phyloP scores from a whole-genome alignment of 2,888 invertebrate species.

The Hypomecis atomaria region DNA sequence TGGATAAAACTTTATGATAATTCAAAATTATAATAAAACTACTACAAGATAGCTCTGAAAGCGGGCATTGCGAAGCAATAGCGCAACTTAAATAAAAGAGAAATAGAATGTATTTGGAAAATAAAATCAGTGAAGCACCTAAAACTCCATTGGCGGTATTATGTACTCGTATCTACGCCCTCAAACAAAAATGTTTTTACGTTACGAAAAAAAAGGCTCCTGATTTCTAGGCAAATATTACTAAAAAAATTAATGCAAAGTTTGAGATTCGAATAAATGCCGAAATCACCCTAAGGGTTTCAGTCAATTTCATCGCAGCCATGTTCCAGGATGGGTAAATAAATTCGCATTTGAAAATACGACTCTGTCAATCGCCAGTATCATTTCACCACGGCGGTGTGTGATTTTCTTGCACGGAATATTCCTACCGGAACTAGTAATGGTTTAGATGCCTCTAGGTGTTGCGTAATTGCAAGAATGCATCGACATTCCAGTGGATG shows the following conservation, averaged over 20 bases:
- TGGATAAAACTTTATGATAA: slow-evolving; percentile 37
- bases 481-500: slow-evolving; percentile 57
- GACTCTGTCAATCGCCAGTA: background rate
- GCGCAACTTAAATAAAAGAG: no score
- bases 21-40: background rate
- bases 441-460: slow-evolving; percentile 50
- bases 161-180: no score
- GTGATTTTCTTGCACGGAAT: slow-evolving; percentile 19
- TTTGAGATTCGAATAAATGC: no score
- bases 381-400: background rate
- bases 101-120: no score
- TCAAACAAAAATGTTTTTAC: no score
- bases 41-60: background rate
- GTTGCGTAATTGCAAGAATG: slow-evolving; percentile 72
- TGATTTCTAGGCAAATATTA: no score
- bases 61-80: no score
- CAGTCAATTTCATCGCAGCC: background rate
- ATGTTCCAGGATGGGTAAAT: background rate
- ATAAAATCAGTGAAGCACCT: no score
- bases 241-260: no score
- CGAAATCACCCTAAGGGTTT: no score
- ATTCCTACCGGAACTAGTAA: slow-evolving; percentile 44
- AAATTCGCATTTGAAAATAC: background rate
- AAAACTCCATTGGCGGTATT: no score
- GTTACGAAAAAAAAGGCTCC: no score